Conservation (phyloP, 2,888 invertebrate species). For the Brachycybe producta region DNA sequence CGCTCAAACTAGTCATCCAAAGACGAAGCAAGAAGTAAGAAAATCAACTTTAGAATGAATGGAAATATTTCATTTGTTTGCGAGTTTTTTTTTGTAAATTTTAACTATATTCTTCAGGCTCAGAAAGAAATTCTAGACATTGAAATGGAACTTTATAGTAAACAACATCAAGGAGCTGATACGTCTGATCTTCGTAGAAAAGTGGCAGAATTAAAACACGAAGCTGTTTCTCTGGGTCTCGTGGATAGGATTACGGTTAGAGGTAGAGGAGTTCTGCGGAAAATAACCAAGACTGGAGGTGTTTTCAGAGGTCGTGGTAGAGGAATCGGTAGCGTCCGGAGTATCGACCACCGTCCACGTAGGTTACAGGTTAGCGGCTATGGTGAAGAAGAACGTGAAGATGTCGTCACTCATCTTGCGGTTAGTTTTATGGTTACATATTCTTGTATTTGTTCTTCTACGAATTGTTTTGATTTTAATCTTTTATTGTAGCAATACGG, state of each 20-base stretch:
- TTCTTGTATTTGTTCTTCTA: not conserved
- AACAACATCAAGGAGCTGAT: conserved; percentile 76
- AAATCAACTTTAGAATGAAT: too few species aligned
- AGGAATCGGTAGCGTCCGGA: conserved; percentile 17
- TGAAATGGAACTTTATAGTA: conserved; percentile 77
- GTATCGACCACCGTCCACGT: conserved; percentile 71
- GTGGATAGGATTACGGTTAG: conserved; percentile 23
- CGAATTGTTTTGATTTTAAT: not conserved
- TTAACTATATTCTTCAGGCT: conserved; percentile 38
- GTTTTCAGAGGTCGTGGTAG: conserved; percentile 23
- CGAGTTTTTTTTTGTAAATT: not conserved
- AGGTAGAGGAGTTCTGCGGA: conserved; percentile 25
- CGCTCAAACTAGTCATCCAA: conserved; percentile 28
- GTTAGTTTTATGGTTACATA: conserved; percentile 42
- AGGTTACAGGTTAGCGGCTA: conserved; percentile 77
- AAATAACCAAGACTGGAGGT: conserved; percentile 23
- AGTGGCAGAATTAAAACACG: conserved; percentile 52
- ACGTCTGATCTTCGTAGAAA: conserved; percentile 65
- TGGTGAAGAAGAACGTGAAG: conserved; percentile 65
- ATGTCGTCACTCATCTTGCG: conserved; percentile 67
- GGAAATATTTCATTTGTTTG: not conserved
- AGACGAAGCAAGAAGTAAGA: conserved; percentile 56
- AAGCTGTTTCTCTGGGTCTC: conserved; percentile 33
- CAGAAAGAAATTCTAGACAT: conserved; percentile 82
- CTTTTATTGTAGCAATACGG: conserved; percentile 57